Percentiles rank a stretch among this genome's conserved stretches.
These are phyloP conservation scores for Haliclystus octoradiatus DNA, from an alignment of 30 jellyfish, hydroid and myxozoan species.

Conservation along the genomic window DNA sequence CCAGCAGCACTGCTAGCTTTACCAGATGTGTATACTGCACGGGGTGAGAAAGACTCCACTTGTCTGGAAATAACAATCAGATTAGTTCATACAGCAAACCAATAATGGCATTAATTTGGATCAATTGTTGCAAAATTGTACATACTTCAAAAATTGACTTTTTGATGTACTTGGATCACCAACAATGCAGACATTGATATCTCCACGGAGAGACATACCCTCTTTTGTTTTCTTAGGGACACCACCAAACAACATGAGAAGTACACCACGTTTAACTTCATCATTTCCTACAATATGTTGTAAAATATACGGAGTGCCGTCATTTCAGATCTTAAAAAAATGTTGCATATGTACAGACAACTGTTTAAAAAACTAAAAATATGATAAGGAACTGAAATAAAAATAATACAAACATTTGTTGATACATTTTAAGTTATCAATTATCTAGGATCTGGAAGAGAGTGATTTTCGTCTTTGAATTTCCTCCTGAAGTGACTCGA, in stretches of 20 bases:
- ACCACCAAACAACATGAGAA: slow-evolving; percentile 99
- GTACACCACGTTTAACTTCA: slow-evolving; percentile 99
- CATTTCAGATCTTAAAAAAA: too few species aligned
- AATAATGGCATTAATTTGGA: not conserved
- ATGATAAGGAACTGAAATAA: too few species aligned
- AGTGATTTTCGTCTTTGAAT: too few species aligned
- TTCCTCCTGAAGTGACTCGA: too few species aligned
- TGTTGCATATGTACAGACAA: too few species aligned
- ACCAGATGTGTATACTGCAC: slow-evolving; percentile 99
- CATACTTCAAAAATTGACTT: slow-evolving; percentile 96
- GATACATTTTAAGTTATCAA: too few species aligned
- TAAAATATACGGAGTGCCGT: too few species aligned
- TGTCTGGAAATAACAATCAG: slow-evolving; percentile 45
- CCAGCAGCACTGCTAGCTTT: slow-evolving; percentile 99
- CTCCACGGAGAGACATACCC: slow-evolving; percentile 96
- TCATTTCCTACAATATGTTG: slow-evolving; percentile 59
- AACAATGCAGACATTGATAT: slow-evolving; percentile 92
- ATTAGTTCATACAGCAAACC: too few species aligned
- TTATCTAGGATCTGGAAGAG: too few species aligned
- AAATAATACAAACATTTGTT: too few species aligned
- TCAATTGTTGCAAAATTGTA: not conserved
- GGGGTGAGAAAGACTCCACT: slow-evolving; percentile 97
- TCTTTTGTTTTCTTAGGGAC: slow-evolving; percentile 92
- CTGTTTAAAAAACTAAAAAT: too few species aligned
- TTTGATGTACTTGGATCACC: slow-evolving; percentile 99